Conservation (phyloP, 1,140 invertebrate genomes). For the Bicyclus anynana region DNA sequence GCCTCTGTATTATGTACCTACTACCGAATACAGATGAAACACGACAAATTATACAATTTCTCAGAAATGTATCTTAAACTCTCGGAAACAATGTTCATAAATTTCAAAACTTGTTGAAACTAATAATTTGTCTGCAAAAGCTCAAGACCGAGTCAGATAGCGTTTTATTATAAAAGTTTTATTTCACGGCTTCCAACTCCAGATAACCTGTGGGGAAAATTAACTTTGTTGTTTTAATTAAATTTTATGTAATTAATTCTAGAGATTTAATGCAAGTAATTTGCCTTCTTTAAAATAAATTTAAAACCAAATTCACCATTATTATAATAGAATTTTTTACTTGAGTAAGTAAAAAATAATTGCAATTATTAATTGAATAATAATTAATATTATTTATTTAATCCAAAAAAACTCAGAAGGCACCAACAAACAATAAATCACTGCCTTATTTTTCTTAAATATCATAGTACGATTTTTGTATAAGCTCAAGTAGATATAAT, state of each 20-base stretch:
- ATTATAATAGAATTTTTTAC: no score
- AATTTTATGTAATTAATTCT: background rate
- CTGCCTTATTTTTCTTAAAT: no score
- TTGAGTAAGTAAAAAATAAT: no score
- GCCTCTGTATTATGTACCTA: no score
- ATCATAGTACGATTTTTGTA: no score
- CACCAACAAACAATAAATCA: no score
- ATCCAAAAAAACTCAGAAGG: no score
- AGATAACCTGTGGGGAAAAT: background rate
- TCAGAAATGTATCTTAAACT: background rate
- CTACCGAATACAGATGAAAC: background rate
- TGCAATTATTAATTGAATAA: no score
- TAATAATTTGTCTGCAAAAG: conserved; percentile 4
- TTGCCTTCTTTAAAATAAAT: no score
- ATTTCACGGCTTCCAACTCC: background rate
- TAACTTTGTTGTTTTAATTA: conserved; percentile 3
- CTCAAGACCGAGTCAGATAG: conserved; percentile 3
- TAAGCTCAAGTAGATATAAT: no score
- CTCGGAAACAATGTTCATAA: background rate
- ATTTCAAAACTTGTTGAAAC: background rate
- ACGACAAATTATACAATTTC: background rate
- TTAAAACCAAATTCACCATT: no score
- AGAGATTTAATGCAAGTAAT: background rate
- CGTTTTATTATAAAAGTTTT: conserved; percentile 2
- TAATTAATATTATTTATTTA: no score